Evolutionary conservation across 2,888 invertebrate species (phyloP).

Genomic region (Lypha dubia): DNA sequence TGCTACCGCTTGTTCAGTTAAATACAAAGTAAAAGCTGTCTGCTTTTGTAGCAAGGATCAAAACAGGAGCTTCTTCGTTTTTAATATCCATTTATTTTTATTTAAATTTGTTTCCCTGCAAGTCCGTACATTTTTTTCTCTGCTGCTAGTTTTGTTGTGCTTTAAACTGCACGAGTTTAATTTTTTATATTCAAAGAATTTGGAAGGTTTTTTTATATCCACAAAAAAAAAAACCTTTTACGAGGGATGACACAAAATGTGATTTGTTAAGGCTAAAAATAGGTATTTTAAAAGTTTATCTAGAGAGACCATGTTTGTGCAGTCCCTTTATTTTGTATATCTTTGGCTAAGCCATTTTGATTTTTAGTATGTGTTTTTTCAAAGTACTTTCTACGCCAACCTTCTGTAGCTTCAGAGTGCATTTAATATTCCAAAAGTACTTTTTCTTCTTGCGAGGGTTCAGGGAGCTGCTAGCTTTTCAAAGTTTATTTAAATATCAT

Average conservation of each 20-base stretch:
- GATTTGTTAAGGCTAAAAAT: no score
- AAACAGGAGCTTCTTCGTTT: conserved; percentile 28
- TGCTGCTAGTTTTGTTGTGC: conserved; percentile 1
- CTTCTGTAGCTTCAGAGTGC: neutral
- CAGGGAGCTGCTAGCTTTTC: conserved; percentile 46
- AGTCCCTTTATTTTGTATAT: neutral
- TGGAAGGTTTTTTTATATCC: neutral
- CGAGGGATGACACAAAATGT: neutral
- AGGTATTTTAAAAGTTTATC: no score
- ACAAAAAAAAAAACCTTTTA: neutral
- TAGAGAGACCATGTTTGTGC: no score
- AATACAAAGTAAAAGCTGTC: conserved; percentile 17
- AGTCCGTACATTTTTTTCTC: neutral
- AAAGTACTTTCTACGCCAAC: neutral
- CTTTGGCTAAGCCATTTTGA: neutral
- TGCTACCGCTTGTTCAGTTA: conserved; percentile 3
- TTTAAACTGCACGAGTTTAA: conserved; percentile 23
- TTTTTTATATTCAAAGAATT: neutral
- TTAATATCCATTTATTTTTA: conserved; percentile 54
- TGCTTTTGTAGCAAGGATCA: conserved; percentile 14
- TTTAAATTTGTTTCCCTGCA: conserved; percentile 52
- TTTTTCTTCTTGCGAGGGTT: neutral
- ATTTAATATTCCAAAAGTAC: conserved; percentile 18
- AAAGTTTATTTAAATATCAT: conserved; percentile 71
- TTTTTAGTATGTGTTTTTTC: neutral